A percentile compares a stretch with the other conserved stretches of the same genome.
phyloP scores from a whole-genome alignment of 2,888 invertebrate genomes.

The Sacculina carcini region DNA sequence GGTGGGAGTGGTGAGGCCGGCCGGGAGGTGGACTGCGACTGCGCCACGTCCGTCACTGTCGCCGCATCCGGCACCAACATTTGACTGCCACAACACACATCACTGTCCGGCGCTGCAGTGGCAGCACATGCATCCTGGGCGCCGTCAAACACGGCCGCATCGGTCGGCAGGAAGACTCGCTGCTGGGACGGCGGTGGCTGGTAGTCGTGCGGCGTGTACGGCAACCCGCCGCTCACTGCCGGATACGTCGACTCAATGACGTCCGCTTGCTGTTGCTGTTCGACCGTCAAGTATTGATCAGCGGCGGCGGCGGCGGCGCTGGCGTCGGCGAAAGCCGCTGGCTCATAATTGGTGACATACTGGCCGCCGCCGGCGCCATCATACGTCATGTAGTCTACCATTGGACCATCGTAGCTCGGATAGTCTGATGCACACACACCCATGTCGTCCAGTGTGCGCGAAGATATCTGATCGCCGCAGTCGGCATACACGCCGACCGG shows the following conservation, averaged over 20 bases:
- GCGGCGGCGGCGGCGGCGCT: no score
- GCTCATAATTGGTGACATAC: not conserved
- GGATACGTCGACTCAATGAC: not conserved
- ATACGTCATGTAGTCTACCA: no score
- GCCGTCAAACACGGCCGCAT: not conserved
- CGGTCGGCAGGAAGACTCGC: not conserved
- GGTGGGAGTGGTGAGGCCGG: not conserved
- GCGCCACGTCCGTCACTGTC: not conserved
- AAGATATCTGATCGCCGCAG: no score
- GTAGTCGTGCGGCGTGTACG: not conserved
- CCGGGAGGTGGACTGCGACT: not conserved
- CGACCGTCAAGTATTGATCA: no score
- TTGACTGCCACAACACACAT: not conserved
- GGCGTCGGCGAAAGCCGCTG: not conserved
- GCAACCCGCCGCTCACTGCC: not conserved
- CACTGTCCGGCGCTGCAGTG: no score
- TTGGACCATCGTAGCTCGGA: no score
- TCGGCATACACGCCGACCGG: no score
- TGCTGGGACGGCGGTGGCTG: not conserved
- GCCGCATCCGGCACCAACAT: not conserved
- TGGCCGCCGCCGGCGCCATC: no score
- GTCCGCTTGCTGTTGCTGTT: no score
- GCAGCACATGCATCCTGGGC: not conserved
- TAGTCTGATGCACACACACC: no score
- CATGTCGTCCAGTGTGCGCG: no score